A percentile compares a stretch with the other conserved stretches of the same genome.
Evolutionary conservation across 1,140 invertebrate species (phyloP).

Genomic region (Zophobas morio): DNA sequence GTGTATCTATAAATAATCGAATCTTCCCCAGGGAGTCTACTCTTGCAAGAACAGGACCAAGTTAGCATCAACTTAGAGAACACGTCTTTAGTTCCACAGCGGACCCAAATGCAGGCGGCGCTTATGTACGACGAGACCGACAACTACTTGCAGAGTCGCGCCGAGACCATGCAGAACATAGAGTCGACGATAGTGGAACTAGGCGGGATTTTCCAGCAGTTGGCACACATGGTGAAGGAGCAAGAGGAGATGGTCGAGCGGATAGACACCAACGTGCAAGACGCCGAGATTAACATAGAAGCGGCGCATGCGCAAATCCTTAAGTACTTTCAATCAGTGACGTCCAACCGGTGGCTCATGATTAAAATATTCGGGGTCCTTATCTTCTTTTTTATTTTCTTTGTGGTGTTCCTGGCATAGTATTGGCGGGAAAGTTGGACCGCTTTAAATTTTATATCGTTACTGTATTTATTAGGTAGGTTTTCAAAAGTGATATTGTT

Average conservation of each 20-base stretch:
- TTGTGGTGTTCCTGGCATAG: conserved; percentile 94
- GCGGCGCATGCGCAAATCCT: conserved; percentile 97
- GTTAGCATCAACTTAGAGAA: conserved; percentile 84
- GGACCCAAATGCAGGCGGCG: conserved; percentile 74
- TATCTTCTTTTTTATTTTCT: conserved; percentile 99
- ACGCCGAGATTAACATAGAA: conserved; percentile 96
- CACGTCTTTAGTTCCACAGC: conserved; percentile 61
- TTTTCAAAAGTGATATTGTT: conserved; percentile 27
- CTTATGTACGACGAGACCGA: conserved; percentile 89
- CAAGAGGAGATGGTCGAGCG: conserved; percentile 99
- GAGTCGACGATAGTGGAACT: conserved; percentile 99
- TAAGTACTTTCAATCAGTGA: conserved; percentile 98
- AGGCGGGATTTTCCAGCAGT: conserved; percentile 98
- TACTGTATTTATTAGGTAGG: conserved; percentile 25
- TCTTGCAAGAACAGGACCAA: conserved; percentile 79
- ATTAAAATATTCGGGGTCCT: conserved; percentile 99
- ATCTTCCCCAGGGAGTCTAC: conserved; percentile 62
- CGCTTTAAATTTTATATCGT: conserved; percentile 13
- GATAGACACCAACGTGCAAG: conserved; percentile 97
- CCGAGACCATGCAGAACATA: conserved; percentile 99
- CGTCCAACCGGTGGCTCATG: conserved; percentile 98
- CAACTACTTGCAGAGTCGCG: conserved; percentile 91
- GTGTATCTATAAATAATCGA: not conserved
- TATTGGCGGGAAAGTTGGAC: conserved; percentile 2
- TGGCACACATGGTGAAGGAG: conserved; percentile 99